Evolutionary conservation across 2,888 invertebrate genomes (phyloP).

Genomic region (Melinaea marsaeus): DNA sequence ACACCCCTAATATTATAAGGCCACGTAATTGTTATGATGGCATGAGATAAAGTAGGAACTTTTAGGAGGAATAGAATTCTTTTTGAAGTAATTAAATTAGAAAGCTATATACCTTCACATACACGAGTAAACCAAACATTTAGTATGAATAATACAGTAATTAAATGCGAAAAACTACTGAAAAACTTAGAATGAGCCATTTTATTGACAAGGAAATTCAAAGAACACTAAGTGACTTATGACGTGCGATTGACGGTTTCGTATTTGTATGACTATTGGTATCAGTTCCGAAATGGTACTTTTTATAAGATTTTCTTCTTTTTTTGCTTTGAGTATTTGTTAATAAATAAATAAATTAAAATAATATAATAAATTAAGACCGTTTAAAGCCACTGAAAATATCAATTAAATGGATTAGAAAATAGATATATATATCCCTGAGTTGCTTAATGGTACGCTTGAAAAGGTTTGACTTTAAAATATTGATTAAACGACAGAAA

Average conservation of each 20-base stretch:
- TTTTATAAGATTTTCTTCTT: no score
- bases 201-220: conserved; percentile 19
- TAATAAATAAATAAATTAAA: background rate
- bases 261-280: background rate
- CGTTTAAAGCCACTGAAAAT: no score
- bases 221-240: background rate
- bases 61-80: background rate
- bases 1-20: conserved; percentile 53
- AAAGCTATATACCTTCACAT: conserved; percentile 48
- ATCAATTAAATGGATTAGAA: no score
- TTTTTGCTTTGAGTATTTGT: background rate
- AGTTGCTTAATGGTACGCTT: no score
- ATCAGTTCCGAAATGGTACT: background rate
- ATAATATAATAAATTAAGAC: background rate
- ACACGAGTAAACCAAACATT: conserved; percentile 35
- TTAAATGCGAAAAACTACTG: conserved; percentile 32
- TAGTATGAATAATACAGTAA: conserved; percentile 38
- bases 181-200: conserved; percentile 44
- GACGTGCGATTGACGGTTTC: background rate
- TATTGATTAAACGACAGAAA: no score
- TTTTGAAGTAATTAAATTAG: conserved; percentile 10
- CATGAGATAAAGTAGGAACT: conserved; percentile 27
- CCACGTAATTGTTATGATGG: conserved; percentile 64
- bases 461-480: no score
- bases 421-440: no score